Evolutionary conservation across 37 sponge, comb jelly and placozoan genomes (phyloP), one percentile per base, ranked within the genome.

Genomic region (Aplysina aerophoba): DNA sequence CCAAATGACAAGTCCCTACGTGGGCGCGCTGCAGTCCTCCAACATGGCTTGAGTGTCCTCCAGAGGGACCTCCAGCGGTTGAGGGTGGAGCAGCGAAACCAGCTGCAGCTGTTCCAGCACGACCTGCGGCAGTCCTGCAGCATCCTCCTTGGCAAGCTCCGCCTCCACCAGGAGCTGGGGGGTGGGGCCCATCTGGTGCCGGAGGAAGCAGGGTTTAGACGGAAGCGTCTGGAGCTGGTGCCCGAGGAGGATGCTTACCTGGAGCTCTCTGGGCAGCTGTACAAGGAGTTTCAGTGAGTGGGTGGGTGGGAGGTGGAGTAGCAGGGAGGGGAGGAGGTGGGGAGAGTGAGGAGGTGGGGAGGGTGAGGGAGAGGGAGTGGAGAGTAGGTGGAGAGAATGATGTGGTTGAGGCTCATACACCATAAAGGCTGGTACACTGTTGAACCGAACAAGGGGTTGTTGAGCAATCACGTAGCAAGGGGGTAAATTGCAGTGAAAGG

Each of bases 281-380:
- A 90, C 33, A 31, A 67, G n/a, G 90, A 93, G 24, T 33, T 93
- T 20, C 74, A 65, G 94, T 93, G 39, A 67, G 90, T 87, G 19
- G 19, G 27, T 44, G 50, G 50, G 50, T 44, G 50, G 50, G 8
- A 8, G 50, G 50, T 8, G n/a, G n/a, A n/a, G 50, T 44, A 11
- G 50, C 8, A 44, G 50, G 50, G 50, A 44, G 50, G 8, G 50
- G 50, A 44, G 50, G 3, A 3, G 50, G 50, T 8, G 3, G 8
- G 8, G 50, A 44, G 50, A 8, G 50, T 44, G 3, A n/a, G 50
- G 50, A 44, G 3, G 50, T 44, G 3, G 8, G 8, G 50, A 44
- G 50, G 50, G 50, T 44, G 3, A n/a, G 50, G 50, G 8, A 11
- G 50, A 44, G 50, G 50, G 50, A 44, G 50, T 8, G 8, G 50